Base-by-base conservation (phyloP, 2,888 invertebrate genomes). In the Vesta saturnalis region DNA sequence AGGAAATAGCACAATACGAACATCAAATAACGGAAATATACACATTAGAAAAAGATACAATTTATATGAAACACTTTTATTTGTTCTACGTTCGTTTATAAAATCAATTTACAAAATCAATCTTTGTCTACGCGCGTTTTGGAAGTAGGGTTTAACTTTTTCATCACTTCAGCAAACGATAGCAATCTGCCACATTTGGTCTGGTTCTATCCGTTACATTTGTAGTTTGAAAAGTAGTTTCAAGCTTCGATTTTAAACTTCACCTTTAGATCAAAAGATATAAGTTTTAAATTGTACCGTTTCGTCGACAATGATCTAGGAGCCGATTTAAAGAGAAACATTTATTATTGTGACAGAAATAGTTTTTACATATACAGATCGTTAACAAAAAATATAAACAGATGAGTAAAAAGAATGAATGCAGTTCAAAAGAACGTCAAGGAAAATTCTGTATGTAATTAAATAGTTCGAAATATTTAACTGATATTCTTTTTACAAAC, bases 251-350 rank as follows among this genome's bases (percentile, higher is more conserved):
- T 52, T 52, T 52, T 21, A 21, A 52, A 52, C 21, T 52, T 52
- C 52, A 52, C 52, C 21, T 52, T 52, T 21, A 52, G 52, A 52
- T 52, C 52, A 19, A 52, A 52, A 52, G 21, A 52, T 52, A 19
- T 52, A 19, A 52, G 52, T 52, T 52, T 52, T 21, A 52, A 52
- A 52, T 52, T 52, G 21, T 52, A 52, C 19, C 21, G 4, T 19
- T 52, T 21, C 21, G 18, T 8, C 21, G 19, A 21, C 52, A 52
- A 18, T 21, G n/a, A 43, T 19, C 10, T 19, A 19, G 19, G 4
- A 52, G 52, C 52, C 19, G n/a, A 19, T 19, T 18, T 19, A n/a
- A 18, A 16, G 19, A 5, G 21, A 1, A 21, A 19, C 52, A 52
- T 47, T 47, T 47, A 47, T 47, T 47, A 47, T 47, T 47, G 47